A percentile compares a stretch with the other conserved stretches of the same genome.
These are phyloP conservation scores for Cydia fagiglandana DNA, from an alignment of 1,140 invertebrate species.

Conservation along the genomic window DNA sequence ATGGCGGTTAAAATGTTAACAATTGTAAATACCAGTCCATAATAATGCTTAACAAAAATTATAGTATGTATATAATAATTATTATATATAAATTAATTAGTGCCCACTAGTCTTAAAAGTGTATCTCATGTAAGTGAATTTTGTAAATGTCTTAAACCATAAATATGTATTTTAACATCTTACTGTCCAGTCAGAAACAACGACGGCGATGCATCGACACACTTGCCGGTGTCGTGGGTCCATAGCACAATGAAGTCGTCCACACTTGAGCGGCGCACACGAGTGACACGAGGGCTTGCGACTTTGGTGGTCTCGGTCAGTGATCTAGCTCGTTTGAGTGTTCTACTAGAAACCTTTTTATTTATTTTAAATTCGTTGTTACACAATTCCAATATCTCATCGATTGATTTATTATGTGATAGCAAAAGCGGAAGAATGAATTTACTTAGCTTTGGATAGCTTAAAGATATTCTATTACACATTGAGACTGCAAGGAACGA, in stretches of 20 bases:
- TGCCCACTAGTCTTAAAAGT: no score
- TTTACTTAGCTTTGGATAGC: conserved; percentile 55
- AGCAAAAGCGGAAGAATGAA: conserved; percentile 62
- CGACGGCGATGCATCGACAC: conserved; percentile 85
- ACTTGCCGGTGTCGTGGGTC: conserved; percentile 84
- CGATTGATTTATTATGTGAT: conserved; percentile 53
- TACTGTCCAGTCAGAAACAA: conserved; percentile 78
- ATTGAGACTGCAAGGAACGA: conserved; percentile 66
- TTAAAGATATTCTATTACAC: conserved; percentile 62
- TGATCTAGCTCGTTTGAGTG: conserved; percentile 43
- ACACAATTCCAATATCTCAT: conserved; percentile 57
- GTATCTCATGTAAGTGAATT: no score
- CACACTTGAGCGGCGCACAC: conserved; percentile 24
- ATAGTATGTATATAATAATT: no score
- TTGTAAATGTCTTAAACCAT: no score
- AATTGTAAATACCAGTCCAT: not conserved
- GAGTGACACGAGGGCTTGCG: no score
- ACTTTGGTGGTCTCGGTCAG: conserved; percentile 42
- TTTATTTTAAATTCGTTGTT: conserved; percentile 38
- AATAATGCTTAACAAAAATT: no score
- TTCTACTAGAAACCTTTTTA: conserved; percentile 47
- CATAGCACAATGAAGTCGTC: conserved; percentile 70
- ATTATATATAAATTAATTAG: no score
- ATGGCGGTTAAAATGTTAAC: not conserved
- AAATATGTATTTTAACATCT: conserved; percentile 42